phyloP scores from a whole-genome alignment of 2,888 invertebrate species.

The Masnerella sp. region DNA sequence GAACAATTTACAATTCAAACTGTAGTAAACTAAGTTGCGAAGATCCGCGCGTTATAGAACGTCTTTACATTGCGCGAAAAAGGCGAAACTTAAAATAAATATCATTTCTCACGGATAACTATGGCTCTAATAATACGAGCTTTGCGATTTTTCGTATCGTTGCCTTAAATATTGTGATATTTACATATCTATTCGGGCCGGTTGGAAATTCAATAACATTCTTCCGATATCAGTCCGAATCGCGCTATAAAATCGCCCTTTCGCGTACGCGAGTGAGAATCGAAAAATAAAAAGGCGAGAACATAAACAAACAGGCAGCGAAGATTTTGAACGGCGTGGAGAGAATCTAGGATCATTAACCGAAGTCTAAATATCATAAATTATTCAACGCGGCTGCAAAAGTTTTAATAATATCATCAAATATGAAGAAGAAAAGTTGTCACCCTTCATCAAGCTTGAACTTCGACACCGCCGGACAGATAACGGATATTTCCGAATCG shows the following conservation, averaged over 20 bases:
- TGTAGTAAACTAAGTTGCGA: slow-evolving; percentile 16
- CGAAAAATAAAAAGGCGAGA: too few relatives aligned
- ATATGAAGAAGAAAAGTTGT: not conserved
- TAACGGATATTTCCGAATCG: not conserved
- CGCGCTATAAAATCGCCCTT: too few relatives aligned
- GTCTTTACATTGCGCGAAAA: slow-evolving; percentile 5
- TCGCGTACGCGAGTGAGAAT: too few relatives aligned
- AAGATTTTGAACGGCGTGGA: too few relatives aligned
- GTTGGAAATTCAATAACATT: too few relatives aligned
- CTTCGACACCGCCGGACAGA: slow-evolving; percentile 5
- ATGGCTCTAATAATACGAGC: not conserved
- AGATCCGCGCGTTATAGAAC: slow-evolving; percentile 7
- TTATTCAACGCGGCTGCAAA: not conserved
- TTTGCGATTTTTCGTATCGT: not conserved
- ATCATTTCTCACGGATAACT: not conserved
- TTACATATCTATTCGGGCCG: too few relatives aligned
- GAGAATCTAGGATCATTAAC: too few relatives aligned
- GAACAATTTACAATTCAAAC: slow-evolving; percentile 41
- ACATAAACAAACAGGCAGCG: too few relatives aligned
- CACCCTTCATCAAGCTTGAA: not conserved
- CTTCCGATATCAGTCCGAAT: too few relatives aligned
- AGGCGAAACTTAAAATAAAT: slow-evolving; percentile 6
- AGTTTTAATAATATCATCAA: not conserved
- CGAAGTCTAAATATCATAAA: not conserved
- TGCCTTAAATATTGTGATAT: not conserved